Percentiles rank a stretch among this genome's conserved stretches.
These are phyloP conservation scores for Brachyalestes nurse DNA, from an alignment of 2,797 vertebrate species.

Conservation along the genomic window DNA sequence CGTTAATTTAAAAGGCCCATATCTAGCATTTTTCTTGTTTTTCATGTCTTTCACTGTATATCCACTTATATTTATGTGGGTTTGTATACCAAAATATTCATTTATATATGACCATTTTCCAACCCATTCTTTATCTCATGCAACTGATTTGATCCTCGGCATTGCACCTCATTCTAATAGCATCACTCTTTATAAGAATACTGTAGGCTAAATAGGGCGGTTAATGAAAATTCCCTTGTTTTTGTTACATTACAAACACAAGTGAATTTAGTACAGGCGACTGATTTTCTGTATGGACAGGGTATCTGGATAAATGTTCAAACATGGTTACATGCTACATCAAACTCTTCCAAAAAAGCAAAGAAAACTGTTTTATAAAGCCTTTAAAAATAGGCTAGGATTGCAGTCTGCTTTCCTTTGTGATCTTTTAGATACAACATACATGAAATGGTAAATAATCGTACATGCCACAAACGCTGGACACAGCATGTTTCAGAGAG, in stretches of 20 bases:
- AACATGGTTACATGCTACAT: too few species aligned
- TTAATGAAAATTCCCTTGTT: too few species aligned
- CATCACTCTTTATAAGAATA: too few species aligned
- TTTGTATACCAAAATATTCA: neutral
- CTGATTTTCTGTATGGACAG: too few species aligned
- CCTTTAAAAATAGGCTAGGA: neutral
- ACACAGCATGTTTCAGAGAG: neutral
- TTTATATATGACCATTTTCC: neutral
- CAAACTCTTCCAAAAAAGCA: neutral
- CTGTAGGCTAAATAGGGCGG: too few species aligned
- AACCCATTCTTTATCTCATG: neutral
- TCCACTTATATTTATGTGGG: neutral
- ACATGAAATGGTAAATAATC: neutral
- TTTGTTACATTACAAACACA: too few species aligned
- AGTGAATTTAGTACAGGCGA: too few species aligned
- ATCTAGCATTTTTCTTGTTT: neutral
- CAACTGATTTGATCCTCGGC: neutral
- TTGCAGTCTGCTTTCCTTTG: constrained; percentile 15
- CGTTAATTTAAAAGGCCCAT: constrained; percentile 20
- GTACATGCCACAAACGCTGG: too few species aligned
- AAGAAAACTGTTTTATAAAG: neutral
- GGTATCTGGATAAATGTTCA: too few species aligned
- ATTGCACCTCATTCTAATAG: too few species aligned
- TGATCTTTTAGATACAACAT: neutral
- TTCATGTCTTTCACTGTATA: neutral